Percentiles rank a stretch among this genome's conserved stretches.
phyloP scores from a whole-genome alignment of 2,113 vertebrate genomes.

The Machaerirhynchus nigripectus region DNA sequence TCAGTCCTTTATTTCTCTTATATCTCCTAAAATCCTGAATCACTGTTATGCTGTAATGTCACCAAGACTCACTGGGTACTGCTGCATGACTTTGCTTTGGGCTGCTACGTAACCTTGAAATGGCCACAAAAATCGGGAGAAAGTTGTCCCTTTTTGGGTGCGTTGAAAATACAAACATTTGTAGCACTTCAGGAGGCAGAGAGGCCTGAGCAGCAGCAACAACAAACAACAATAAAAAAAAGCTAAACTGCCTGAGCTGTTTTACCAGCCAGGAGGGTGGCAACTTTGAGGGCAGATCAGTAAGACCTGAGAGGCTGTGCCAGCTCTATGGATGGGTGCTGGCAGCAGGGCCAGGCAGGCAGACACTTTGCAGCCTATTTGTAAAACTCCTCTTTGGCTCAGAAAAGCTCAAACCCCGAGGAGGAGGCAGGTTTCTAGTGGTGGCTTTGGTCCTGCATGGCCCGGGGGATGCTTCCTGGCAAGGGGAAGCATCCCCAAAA shows the following conservation, averaged over 20 bases:
- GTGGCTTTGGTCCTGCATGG: rapidly evolving
- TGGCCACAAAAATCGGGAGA: background rate
- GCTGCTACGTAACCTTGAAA: background rate
- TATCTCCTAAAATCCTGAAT: background rate
- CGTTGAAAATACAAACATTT: background rate
- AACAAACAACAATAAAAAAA: too few species aligned
- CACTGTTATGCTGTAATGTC: background rate
- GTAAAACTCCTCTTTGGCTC: background rate
- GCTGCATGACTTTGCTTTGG: background rate
- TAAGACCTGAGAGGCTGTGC: background rate
- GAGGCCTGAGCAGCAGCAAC: background rate
- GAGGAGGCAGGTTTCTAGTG: rapidly evolving
- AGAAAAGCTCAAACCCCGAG: background rate
- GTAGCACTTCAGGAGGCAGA: background rate
- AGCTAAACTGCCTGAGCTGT: background rate
- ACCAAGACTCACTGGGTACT: background rate
- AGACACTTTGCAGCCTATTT: background rate
- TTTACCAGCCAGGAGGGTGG: background rate
- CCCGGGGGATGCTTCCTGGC: background rate
- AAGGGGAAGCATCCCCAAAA: too few species aligned
- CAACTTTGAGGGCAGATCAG: background rate
- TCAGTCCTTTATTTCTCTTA: background rate
- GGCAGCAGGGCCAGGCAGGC: too few species aligned
- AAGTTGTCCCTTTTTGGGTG: rapidly evolving
- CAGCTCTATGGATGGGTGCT: rapidly evolving